Conservation (phyloP, 2,113 vertebrate species). For the Aramus guarauna region DNA sequence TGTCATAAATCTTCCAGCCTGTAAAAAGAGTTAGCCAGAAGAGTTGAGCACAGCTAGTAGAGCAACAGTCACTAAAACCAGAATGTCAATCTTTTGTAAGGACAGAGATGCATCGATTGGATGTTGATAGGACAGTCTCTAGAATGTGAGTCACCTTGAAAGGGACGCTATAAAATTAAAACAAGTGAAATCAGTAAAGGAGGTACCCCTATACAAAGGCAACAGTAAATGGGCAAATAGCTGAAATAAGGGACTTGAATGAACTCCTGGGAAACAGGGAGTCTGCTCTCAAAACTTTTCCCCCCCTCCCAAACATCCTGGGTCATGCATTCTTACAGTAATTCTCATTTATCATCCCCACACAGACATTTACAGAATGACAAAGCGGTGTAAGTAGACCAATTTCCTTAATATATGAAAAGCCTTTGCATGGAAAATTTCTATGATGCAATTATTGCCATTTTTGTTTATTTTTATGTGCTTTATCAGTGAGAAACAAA, state of each 20-base stretch:
- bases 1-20: neutral
- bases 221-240: neutral
- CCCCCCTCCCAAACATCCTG: neutral
- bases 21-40: neutral
- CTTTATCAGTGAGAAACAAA: neutral
- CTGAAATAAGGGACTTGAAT: neutral
- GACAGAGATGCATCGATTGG: neutral
- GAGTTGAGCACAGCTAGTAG: neutral
- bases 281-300: neutral
- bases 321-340: neutral
- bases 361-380: neutral
- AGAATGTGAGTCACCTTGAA: neutral
- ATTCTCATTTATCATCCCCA: neutral
- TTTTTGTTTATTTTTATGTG: neutral
- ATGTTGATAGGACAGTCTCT: neutral
- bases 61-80: neutral
- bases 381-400: neutral
- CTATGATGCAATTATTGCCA: neutral
- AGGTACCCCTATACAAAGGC: neutral
- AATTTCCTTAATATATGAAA: neutral
- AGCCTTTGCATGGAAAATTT: neutral
- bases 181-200: neutral
- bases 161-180: neutral
- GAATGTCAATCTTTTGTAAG: neutral
- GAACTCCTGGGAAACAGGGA: neutral